These are phyloP conservation scores for Trichacis sp. DNA, from an alignment of 2,888 invertebrate species.

Conservation along the genomic window DNA sequence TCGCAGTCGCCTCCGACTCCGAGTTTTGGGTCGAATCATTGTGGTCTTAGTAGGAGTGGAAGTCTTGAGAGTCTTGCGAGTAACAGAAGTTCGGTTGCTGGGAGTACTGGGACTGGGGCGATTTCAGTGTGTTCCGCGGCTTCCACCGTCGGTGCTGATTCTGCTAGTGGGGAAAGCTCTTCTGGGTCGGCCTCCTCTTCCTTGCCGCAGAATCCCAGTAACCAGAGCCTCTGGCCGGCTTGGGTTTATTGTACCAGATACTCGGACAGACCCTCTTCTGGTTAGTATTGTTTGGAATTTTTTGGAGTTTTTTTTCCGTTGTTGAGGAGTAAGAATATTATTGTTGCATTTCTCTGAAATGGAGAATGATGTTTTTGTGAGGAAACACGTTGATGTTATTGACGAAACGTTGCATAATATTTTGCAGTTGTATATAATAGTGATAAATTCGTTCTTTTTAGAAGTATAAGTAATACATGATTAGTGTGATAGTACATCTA, in stretches of 20 bases:
- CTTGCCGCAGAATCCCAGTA: constrained; percentile 44
- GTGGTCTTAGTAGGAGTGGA: constrained; percentile 62
- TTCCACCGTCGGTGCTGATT: constrained; percentile 54
- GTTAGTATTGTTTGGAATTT: constrained; percentile 71
- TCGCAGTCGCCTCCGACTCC: constrained; percentile 48
- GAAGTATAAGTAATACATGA: no score
- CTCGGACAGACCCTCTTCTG: constrained; percentile 90
- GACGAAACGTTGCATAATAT: no score
- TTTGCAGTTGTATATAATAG: no score
- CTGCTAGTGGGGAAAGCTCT: constrained; percentile 57
- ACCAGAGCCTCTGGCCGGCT: constrained; percentile 85
- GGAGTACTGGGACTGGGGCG: constrained; percentile 61
- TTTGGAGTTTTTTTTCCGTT: neutral
- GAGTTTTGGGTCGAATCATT: constrained; percentile 43
- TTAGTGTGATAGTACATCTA: no score
- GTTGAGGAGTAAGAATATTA: no score
- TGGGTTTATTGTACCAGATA: constrained; percentile 99
- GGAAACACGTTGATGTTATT: no score
- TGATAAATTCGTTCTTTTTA: no score
- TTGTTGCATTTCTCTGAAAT: no score
- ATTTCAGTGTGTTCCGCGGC: constrained; percentile 60
- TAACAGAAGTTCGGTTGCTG: constrained; percentile 63
- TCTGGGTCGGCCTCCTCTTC: constrained; percentile 32
- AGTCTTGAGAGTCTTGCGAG: constrained; percentile 66
- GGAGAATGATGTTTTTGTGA: no score